Conservation (phyloP, 2,888 invertebrate genomes). For the Hololepta plana region DNA sequence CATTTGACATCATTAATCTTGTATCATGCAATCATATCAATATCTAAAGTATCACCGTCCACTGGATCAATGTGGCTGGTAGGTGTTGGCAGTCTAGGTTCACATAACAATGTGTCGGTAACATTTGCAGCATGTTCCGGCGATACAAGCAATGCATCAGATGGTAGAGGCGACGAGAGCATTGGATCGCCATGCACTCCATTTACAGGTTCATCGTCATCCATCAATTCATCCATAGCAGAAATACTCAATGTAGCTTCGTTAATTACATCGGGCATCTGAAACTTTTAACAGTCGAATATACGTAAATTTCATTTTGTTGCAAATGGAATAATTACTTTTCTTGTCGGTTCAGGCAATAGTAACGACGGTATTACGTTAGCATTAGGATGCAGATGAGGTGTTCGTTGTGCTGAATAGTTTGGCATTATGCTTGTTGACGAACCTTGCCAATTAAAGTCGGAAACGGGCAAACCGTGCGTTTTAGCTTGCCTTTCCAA, state of each 20-base stretch:
- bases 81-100: constrained; percentile 21
- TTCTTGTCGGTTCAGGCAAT: constrained; percentile 16
- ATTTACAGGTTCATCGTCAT: constrained; percentile 24
- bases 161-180: constrained; percentile 31
- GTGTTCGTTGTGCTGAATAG: constrained; percentile 5
- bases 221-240: constrained; percentile 43
- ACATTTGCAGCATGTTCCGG: constrained; percentile 33
- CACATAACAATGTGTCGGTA: constrained; percentile 42
- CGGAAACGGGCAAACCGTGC: constrained; percentile 49
- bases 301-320: neutral
- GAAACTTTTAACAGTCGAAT: constrained; percentile 12
- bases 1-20: constrained; percentile 1
- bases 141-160: constrained; percentile 42
- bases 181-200: constrained; percentile 29
- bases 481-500: constrained; percentile 59
- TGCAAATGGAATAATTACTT: constrained; percentile 4
- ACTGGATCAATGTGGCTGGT: constrained; percentile 19
- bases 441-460: constrained; percentile 34
- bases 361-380: constrained; percentile 20
- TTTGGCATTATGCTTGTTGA: constrained; percentile 17
- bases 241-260: constrained; percentile 37
- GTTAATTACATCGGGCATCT: constrained; percentile 39
- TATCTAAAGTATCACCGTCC: constrained; percentile 34
- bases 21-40: constrained; percentile 34
- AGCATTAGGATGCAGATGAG: constrained; percentile 16